A percentile compares a stretch with the other conserved stretches of the same genome.
phyloP scores from a whole-genome alignment of 2,113 vertebrate species.

The Thunnus maccoyii region DNA sequence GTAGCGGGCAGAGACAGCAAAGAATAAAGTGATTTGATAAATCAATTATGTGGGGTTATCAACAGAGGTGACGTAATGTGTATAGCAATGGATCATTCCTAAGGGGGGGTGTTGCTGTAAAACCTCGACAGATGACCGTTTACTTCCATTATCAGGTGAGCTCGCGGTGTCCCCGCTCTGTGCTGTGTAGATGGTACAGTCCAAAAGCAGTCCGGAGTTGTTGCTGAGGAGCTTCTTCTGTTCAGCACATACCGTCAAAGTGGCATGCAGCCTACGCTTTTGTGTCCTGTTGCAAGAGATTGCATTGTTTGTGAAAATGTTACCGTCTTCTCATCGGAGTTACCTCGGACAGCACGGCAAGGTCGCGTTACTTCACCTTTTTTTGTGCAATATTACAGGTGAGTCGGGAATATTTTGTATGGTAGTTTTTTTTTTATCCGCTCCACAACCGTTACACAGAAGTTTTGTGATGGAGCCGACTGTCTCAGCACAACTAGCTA shows the following conservation, averaged over 20 bases:
- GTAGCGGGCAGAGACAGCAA: not conserved
- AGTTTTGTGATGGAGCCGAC: constrained; percentile 58
- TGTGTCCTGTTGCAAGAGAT: constrained; percentile 32
- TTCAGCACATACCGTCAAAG: constrained; percentile 68
- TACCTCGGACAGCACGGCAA: constrained; percentile 52
- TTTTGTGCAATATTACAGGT: constrained; percentile 79
- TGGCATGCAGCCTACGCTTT: constrained; percentile 38
- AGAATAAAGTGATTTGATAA: constrained; percentile 58
- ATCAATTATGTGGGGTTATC: constrained; percentile 74
- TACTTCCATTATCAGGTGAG: constrained; percentile 64
- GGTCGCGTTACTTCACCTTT: constrained; percentile 60
- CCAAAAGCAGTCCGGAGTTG: constrained; percentile 84
- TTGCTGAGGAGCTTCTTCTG: constrained; percentile 85
- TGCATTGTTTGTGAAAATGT: constrained; percentile 66
- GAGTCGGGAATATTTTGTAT: constrained; percentile 44
- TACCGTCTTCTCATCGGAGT: constrained; percentile 66
- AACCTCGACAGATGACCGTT: constrained; percentile 14
- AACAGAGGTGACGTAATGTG: constrained; percentile 83
- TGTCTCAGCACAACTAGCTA: constrained; percentile 13
- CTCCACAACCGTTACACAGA: constrained; percentile 44
- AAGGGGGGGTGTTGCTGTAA: constrained; percentile 30
- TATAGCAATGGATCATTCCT: constrained; percentile 66
- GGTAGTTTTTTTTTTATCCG: not conserved
- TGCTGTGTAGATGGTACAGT: constrained; percentile 78
- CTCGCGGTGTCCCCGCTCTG: constrained; percentile 43